Evolutionary conservation across 2,888 invertebrate genomes (phyloP), one percentile per base, ranked within the genome.

Genomic region (Proisotoma minuta): DNA sequence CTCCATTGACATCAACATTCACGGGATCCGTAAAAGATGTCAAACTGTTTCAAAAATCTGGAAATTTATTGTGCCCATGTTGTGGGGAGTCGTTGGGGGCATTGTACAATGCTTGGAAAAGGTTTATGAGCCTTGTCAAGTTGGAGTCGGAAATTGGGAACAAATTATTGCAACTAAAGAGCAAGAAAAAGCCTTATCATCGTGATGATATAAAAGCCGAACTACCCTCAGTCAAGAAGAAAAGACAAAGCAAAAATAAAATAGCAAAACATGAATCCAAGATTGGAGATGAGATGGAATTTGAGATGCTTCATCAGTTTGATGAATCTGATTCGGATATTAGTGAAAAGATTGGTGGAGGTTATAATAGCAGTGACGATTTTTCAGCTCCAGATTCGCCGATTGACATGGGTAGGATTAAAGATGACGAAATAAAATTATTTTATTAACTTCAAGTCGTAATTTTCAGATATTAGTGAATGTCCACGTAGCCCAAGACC

Each of bases 311-410:
- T 5, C 18, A 43, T 43, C 20, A 43, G 15, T 15, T 12, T 43
- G 5, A 5, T 5, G 43, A 43, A 43, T 5, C 15, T n/a, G 43
- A 43, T 4, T 15, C 15, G 5, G 15, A 18, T 5, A 5, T n/a
- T 12, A 5, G 20, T n/a, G 15, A 43, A 5, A 34, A 34, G 34
- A 43, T 15, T 12, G 34, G 34, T 34, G 34, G 34, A 43, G 5
- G 5, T 18, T 18, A n/a, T 20, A 43, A 20, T n/a, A n/a, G 18
- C 20, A 20, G 20, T 12, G 43, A 43, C 20, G 43, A 43, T 18
- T 54, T 39, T 24, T 18, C 28, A 4, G 39, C 53, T 3, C 53
- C 53, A 29, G 53, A 54, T 20, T 54, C 53, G 3, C 53, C 53
- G 5, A 28, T 54, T 2, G 39, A 29, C 20, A 22, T 54, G 28